phyloP scores from a whole-genome alignment of 2,888 invertebrate species.

The Microdon myrmicae region DNA sequence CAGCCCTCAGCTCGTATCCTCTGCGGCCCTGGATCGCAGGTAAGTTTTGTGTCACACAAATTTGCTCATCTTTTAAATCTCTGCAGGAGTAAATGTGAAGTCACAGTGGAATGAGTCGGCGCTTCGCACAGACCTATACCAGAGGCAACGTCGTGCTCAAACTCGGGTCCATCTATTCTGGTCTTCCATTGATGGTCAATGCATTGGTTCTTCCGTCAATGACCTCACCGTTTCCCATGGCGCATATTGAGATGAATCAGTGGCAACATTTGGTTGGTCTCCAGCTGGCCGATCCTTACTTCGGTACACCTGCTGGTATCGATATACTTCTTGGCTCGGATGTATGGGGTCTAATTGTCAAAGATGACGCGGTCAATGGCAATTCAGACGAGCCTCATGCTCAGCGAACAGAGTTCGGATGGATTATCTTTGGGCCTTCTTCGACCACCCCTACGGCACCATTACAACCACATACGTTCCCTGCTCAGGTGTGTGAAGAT shows the following conservation, averaged over 20 bases:
- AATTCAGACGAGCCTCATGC: conserved; percentile 10
- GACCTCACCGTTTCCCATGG: conserved; percentile 33
- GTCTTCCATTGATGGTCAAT: conserved; percentile 1
- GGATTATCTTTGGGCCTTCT: conserved; percentile 22
- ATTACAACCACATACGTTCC: not conserved
- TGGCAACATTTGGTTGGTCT: conserved; percentile 39
- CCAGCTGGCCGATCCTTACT: conserved; percentile 47
- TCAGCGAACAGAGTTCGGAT: conserved; percentile 18
- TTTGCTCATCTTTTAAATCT: conserved; percentile 30
- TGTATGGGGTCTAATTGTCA: conserved; percentile 7
- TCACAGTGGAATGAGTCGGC: conserved; percentile 20
- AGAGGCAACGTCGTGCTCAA: conserved; percentile 11
- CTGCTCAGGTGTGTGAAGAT: not conserved
- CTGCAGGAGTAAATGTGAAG: conserved; percentile 11
- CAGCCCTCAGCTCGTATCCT: conserved; percentile 1
- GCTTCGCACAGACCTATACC: conserved; percentile 6
- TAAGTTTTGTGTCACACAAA: conserved; percentile 23
- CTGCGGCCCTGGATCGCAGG: conserved; percentile 33
- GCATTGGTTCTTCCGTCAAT: conserved; percentile 4
- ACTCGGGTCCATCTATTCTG: not conserved
- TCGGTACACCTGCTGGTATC: conserved; percentile 45
- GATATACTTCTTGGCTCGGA: conserved; percentile 29
- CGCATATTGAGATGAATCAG: conserved; percentile 44
- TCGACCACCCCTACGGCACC: not conserved
- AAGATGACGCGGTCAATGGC: conserved; percentile 12